Conservation (phyloP, 2,113 vertebrate species). For the Mus spicilegus region DNA sequence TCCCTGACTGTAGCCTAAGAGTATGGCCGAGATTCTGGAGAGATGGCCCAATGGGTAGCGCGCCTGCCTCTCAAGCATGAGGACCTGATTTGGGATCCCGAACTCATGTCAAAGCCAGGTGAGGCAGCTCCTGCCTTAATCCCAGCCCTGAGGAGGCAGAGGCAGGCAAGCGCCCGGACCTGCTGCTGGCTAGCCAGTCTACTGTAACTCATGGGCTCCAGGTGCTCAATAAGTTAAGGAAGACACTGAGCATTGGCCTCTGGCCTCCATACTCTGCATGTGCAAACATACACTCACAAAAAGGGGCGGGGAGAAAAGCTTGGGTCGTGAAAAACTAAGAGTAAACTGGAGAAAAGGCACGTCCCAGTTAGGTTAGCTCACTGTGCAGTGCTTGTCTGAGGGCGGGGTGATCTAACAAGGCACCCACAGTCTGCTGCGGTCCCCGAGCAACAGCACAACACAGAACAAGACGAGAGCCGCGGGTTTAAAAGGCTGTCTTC, state of each 20-base stretch:
- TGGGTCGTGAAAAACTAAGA: neutral
- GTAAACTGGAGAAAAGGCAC: neutral
- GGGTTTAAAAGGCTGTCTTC: neutral
- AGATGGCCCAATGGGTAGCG: neutral
- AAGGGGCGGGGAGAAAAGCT: no score
- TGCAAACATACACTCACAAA: neutral
- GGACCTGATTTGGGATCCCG: neutral
- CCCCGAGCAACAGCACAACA: no score
- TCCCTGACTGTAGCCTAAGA: neutral
- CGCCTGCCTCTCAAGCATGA: neutral
- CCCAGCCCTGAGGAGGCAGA: neutral
- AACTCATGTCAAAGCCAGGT: neutral
- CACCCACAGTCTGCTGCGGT: neutral
- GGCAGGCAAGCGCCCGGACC: neutral
- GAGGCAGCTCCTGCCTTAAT: neutral
- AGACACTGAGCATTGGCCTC: neutral
- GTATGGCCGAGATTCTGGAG: neutral
- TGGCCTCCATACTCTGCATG: neutral
- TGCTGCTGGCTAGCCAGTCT: neutral
- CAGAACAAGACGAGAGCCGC: neutral
- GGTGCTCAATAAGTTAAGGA: neutral
- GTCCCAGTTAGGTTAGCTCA: neutral
- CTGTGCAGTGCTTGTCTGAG: neutral
- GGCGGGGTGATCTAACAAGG: neutral
- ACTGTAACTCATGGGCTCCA: neutral